Evolutionary conservation across 2,797 vertebrate genomes (phyloP), one percentile per base, ranked within the genome.

Genomic region (Coregonus suidteri): DNA sequence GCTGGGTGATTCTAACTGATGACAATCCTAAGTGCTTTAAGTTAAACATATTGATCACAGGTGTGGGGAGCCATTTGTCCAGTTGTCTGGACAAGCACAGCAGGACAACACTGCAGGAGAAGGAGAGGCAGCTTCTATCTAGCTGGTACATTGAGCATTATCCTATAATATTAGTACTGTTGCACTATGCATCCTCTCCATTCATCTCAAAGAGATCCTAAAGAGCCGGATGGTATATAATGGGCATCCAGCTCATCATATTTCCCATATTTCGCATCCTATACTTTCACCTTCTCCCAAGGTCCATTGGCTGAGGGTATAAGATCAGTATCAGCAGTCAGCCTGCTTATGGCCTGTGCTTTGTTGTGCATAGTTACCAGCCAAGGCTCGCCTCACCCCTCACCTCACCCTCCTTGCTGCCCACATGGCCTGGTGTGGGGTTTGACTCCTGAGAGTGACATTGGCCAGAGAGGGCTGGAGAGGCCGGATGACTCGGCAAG

Each of bases 21-120:
- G 89, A 84, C 83, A 77, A 80, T 79, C 78, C 87, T 89, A 87
- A 91, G 87, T 90, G 90, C 88, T 88, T 84, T 90, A 90, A 93
- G 90, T 89, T 91, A 91, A 92, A 89, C 76, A 35, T 90, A 94
- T 93, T 86, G 92, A 93, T 94, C 82, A 80, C 73, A 83, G 72
- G 84, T 83, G 82, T 84, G 83, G 84, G 70, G 73, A 85, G 83
- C 74, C 85, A 82, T 84, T 88, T 84, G 81, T 82, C 75, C 80
- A 70, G 62, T 66, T 64, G 52, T 56, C 66, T 52, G 66, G 37
- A 83, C 15, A 53, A 6, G 35, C 16, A 72, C 6, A 34, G n/a
- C 66, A 4, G 37, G 52, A 76, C 20, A 64, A 64, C 20, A 64
- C 20, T 62, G 73, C 70, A 65, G 80, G 68, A 34, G 65, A 9